Conservation (phyloP, 2,113 vertebrate species). For the Nettapus auritus region DNA sequence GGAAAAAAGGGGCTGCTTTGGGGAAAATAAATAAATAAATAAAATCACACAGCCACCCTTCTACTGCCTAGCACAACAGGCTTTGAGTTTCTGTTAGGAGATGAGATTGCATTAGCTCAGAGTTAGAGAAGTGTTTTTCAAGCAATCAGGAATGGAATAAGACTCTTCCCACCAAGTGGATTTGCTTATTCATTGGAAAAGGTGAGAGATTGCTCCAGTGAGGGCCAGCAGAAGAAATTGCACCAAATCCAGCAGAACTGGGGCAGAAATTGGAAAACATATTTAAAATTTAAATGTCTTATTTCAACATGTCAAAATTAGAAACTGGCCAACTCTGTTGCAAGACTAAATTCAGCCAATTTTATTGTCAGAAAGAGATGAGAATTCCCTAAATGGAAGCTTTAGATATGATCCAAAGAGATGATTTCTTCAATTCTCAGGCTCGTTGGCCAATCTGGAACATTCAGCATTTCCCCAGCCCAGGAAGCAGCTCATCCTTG, state of each 20-base stretch:
- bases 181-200: accelerated
- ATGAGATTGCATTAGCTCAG: neutral
- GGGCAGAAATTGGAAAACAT: neutral
- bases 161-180: neutral
- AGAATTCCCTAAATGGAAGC: neutral
- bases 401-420: neutral
- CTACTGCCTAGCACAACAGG: neutral
- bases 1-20: neutral
- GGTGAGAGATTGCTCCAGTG: neutral
- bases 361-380: neutral
- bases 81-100: neutral
- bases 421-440: neutral
- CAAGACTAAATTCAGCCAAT: neutral
- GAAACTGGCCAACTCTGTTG: neutral
- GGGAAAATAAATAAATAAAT: too few species aligned
- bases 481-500: neutral
- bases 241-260: neutral
- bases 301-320: neutral
- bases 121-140: neutral
- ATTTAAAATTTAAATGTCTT: neutral
- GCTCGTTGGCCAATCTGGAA: neutral
- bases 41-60: neutral
- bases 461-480: neutral
- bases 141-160: neutral
- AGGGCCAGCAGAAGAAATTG: neutral